Evolutionary conservation across 1,140 invertebrate genomes (phyloP).

Genomic region (Cotesia vestalis): DNA sequence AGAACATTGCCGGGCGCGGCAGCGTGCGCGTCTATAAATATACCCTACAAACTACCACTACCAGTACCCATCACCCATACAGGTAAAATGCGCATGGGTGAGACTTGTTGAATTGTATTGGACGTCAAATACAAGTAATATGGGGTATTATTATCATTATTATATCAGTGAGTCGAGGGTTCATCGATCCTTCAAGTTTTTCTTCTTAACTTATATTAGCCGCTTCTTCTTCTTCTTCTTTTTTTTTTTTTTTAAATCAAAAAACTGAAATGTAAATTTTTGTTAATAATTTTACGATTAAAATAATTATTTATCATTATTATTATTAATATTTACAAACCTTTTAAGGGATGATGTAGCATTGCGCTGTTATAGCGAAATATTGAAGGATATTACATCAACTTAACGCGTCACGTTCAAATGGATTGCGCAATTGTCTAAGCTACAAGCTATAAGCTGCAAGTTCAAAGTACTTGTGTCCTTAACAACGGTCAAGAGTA

Average conservation of each 20-base stretch:
- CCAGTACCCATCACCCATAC: neutral
- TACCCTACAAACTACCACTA: neutral
- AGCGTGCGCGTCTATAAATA: slow-evolving; percentile 35
- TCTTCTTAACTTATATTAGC: neutral
- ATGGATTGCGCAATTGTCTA: slow-evolving; percentile 2
- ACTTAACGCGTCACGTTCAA: neutral
- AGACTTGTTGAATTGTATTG: slow-evolving; percentile 29
- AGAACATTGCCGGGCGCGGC: slow-evolving; percentile 17
- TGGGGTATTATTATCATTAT: too few relatives aligned
- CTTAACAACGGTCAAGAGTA: neutral
- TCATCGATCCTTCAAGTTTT: slow-evolving; percentile 3
- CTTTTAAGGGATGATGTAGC: neutral
- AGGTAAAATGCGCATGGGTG: neutral
- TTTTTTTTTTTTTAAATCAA: neutral
- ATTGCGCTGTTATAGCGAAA: neutral
- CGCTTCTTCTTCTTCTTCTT: neutral
- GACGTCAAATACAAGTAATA: too few relatives aligned
- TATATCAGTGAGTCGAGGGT: neutral
- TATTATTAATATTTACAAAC: neutral
- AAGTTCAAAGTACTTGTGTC: slow-evolving; percentile 28
- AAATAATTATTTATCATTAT: too few relatives aligned
- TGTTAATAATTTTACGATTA: neutral
- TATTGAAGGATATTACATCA: neutral
- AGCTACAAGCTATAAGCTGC: neutral
- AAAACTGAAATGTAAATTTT: too few relatives aligned